Percentiles rank a stretch among this genome's conserved stretches.
phyloP scores from a whole-genome alignment of 2,888 invertebrate genomes.

The Drosophila phalerata region DNA sequence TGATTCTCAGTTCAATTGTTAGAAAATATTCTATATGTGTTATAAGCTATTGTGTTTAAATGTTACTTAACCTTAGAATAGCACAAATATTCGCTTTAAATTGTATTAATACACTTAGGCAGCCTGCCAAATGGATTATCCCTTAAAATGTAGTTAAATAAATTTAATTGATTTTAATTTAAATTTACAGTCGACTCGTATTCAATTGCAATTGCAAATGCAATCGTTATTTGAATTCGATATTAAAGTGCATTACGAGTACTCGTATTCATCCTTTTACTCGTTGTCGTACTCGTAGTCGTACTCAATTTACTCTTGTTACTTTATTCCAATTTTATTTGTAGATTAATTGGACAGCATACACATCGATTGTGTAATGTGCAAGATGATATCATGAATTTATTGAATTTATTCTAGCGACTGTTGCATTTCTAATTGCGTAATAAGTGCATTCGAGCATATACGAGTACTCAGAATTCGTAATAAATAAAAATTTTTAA shows the following conservation, averaged over 20 bases:
- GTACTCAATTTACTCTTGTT: neutral
- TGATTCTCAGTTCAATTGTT: too few relatives aligned
- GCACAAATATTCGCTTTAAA: neutral
- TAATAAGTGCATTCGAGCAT: conserved; percentile 21
- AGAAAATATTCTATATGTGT: too few relatives aligned
- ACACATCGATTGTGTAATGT: conserved; percentile 4
- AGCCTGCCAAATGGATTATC: conserved; percentile 1
- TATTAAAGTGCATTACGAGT: conserved; percentile 8
- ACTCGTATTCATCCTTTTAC: too few relatives aligned
- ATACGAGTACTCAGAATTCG: neutral
- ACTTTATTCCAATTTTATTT: conserved; percentile 4
- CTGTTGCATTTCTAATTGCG: conserved; percentile 14
- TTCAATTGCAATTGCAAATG: neutral
- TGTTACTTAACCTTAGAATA: too few relatives aligned
- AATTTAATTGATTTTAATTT: conserved; percentile 4
- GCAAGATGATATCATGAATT: neutral
- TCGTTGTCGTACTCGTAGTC: neutral
- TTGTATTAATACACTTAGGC: neutral
- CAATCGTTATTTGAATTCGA: conserved; percentile 1
- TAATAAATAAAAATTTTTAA: neutral
- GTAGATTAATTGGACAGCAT: conserved; percentile 17
- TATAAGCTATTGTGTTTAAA: neutral
- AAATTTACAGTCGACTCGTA: conserved; percentile 4
- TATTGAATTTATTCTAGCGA: neutral
- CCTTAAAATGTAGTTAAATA: neutral